Evolutionary conservation across 1,140 invertebrate species (phyloP).

Genomic region (Trinorchestia longiramus): DNA sequence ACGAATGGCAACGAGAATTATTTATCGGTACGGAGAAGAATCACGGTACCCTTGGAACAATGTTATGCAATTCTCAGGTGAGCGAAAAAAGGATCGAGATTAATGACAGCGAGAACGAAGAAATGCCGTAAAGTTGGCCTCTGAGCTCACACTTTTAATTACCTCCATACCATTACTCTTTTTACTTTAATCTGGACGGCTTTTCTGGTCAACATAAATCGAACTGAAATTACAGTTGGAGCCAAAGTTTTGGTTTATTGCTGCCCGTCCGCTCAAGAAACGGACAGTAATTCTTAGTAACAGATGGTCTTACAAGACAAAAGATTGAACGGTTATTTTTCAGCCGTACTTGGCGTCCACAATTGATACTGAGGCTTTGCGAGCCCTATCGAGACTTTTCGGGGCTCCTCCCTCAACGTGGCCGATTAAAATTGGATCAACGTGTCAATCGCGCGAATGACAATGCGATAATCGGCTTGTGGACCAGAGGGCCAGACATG

Average conservation of each 20-base stretch:
- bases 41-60: slow-evolving; percentile 34
- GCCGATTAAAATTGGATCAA: slow-evolving; percentile 41
- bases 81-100: slow-evolving; percentile 39
- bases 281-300: slow-evolving; percentile 52
- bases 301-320: slow-evolving; percentile 54
- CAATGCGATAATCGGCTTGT: slow-evolving; percentile 37
- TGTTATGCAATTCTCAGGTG: slow-evolving; percentile 55
- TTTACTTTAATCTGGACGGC: slow-evolving; percentile 45
- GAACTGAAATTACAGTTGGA: slow-evolving; percentile 45
- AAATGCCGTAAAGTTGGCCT: slow-evolving; percentile 48
- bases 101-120: slow-evolving; percentile 48
- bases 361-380: slow-evolving; percentile 41
- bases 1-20: slow-evolving; percentile 22
- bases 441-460: slow-evolving; percentile 23
- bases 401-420: slow-evolving; percentile 17
- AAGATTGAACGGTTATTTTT: slow-evolving; percentile 54
- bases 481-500: background rate
- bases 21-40: slow-evolving; percentile 33
- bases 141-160: slow-evolving; percentile 45
- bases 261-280: slow-evolving; percentile 50
- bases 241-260: slow-evolving; percentile 45
- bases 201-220: slow-evolving; percentile 45
- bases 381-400: background rate
- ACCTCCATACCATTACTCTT: slow-evolving; percentile 45
- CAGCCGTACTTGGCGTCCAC: slow-evolving; percentile 17